Evolutionary conservation across 2,113 vertebrate species (phyloP).

Genomic region (Oreochromis tanganicae): DNA sequence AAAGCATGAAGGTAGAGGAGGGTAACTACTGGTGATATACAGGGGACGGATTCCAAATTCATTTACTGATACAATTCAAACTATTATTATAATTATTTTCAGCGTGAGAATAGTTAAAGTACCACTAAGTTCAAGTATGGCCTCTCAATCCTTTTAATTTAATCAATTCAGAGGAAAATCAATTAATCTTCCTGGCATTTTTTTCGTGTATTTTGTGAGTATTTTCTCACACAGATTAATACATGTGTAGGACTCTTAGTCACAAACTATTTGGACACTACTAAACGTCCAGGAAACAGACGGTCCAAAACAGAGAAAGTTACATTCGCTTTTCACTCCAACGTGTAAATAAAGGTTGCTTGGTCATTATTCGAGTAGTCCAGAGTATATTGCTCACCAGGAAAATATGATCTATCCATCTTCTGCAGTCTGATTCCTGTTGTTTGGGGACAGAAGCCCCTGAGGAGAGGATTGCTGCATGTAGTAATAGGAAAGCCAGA

Average conservation of each 20-base stretch:
- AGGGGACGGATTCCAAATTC: not conserved
- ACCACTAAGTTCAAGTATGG: not conserved
- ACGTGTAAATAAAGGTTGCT: not conserved
- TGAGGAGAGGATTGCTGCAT: not conserved
- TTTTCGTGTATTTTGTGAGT: not conserved
- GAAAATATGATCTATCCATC: not conserved
- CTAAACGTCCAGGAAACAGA: not conserved
- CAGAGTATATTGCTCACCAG: not conserved
- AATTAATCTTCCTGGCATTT: rapidly evolving
- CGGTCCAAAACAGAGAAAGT: not conserved
- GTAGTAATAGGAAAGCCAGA: not conserved
- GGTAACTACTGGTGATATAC: not conserved
- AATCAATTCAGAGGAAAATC: not conserved
- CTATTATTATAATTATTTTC: not conserved
- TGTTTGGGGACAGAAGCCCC: not conserved
- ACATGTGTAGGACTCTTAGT: not conserved
- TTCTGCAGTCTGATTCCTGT: not conserved
- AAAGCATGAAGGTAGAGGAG: not conserved
- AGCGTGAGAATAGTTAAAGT: rapidly evolving
- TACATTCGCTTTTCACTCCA: not conserved
- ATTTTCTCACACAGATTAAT: not conserved
- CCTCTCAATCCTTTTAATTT: not conserved
- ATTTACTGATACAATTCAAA: not conserved
- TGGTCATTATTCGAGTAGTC: not conserved
- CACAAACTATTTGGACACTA: not conserved